Evolutionary conservation across 2,888 invertebrate genomes (phyloP).

Genomic region (Drosophila longiperda): DNA sequence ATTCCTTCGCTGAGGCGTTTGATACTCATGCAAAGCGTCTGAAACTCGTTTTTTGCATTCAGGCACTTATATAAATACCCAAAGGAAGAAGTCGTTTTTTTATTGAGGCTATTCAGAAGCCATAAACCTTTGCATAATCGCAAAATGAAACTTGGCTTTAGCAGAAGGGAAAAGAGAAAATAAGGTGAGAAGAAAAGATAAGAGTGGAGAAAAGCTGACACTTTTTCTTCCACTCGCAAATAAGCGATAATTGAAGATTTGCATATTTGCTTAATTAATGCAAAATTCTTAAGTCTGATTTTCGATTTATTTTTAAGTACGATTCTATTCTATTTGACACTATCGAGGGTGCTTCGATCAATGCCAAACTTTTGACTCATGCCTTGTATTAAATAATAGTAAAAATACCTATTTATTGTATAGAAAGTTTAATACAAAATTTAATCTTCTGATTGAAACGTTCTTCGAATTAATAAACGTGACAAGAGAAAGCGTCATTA

Average conservation of each 20-base stretch:
- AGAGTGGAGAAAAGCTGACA: conserved; percentile 4
- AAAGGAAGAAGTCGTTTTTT: conserved; percentile 22
- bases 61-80: conserved; percentile 30
- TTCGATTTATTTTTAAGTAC: conserved; percentile 4
- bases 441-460: background rate
- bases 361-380: conserved; percentile 31
- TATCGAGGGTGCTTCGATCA: background rate
- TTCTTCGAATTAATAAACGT: conserved; percentile 1
- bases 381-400: conserved; percentile 4
- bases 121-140: conserved; percentile 6
- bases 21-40: conserved; percentile 21
- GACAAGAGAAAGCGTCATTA: background rate
- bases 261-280: conserved; percentile 32
- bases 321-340: conserved; percentile 5
- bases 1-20: conserved; percentile 26
- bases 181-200: background rate
- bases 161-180: background rate
- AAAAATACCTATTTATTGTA: conserved; percentile 17
- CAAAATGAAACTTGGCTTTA: conserved; percentile 5
- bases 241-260: conserved; percentile 20
- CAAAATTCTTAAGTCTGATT: conserved; percentile 26
- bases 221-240: conserved; percentile 20
- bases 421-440: conserved; percentile 2
- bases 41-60: conserved; percentile 43
- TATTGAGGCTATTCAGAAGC: conserved; percentile 2